A percentile compares a stretch with the other conserved stretches of the same genome.
Conservation (phyloP, 2,888 invertebrate genomes). For the Andrena hattorfiana region DNA sequence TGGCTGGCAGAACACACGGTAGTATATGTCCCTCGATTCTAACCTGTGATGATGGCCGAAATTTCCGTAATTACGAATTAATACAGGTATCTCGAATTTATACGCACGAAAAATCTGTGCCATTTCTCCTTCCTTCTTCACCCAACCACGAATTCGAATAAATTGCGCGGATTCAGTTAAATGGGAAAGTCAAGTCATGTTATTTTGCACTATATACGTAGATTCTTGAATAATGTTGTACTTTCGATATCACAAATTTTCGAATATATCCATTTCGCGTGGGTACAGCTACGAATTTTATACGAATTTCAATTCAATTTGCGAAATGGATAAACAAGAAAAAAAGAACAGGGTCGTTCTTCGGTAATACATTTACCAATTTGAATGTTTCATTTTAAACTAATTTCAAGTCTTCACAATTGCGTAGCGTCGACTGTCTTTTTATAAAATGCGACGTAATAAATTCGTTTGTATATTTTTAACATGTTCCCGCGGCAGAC, state of each 20-base stretch:
- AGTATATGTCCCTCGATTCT: conserved; percentile 30
- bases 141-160: neutral
- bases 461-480: no score
- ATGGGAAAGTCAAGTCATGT: no score
- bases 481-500: no score
- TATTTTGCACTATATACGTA: no score
- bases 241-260: neutral
- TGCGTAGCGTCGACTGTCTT: no score
- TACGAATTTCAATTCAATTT: neutral
- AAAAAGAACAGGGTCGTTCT: no score
- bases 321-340: neutral
- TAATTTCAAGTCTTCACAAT: neutral
- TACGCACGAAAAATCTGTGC: conserved; percentile 62
- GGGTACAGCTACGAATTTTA: neutral
- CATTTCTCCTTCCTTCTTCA: conserved; percentile 49
- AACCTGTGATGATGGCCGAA: conserved; percentile 62
- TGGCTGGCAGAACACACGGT: neutral
- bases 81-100: conserved; percentile 54
- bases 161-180: neutral
- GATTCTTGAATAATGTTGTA: neutral
- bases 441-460: no score
- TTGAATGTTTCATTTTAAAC: neutral
- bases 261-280: neutral
- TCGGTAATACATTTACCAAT: no score
- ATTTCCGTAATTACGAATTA: conserved; percentile 62